These are phyloP conservation scores for Hypothenemus hampei DNA, from an alignment of 1,140 invertebrate species.

Conservation along the genomic window DNA sequence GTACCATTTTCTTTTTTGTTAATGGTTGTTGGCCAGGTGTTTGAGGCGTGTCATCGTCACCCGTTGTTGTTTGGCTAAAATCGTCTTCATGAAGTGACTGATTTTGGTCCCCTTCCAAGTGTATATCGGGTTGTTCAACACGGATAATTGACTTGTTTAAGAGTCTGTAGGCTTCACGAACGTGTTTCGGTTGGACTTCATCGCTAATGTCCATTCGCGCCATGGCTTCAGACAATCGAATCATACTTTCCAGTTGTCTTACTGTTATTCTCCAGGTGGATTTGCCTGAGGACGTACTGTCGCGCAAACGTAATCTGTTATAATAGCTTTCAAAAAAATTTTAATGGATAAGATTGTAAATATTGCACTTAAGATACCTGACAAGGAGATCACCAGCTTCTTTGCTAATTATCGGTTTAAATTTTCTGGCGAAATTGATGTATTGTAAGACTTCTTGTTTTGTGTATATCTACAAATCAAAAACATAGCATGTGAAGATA, in stretches of 20 bases:
- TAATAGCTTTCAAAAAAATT: constrained; percentile 58
- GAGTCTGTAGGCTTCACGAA: constrained; percentile 89
- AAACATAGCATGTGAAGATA: not conserved
- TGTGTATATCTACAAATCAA: constrained; percentile 60
- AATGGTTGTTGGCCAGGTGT: constrained; percentile 31
- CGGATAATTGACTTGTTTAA: constrained; percentile 98
- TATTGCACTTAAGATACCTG: constrained; percentile 44
- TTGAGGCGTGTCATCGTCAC: constrained; percentile 31
- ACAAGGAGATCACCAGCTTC: constrained; percentile 84
- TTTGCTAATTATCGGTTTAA: constrained; percentile 86
- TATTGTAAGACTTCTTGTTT: constrained; percentile 88
- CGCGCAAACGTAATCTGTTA: constrained; percentile 76
- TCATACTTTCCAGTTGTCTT: constrained; percentile 97
- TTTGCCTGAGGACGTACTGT: constrained; percentile 63
- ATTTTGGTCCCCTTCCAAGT: constrained; percentile 66
- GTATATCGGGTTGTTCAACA: constrained; percentile 96
- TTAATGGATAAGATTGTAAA: not conserved
- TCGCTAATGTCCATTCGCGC: constrained; percentile 93
- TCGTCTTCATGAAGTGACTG: constrained; percentile 50
- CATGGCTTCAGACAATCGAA: constrained; percentile 93
- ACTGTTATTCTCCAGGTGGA: constrained; percentile 95
- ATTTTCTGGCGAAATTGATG: constrained; percentile 93
- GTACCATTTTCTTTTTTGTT: constrained; percentile 78
- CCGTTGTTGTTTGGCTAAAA: no score
- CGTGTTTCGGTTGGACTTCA: constrained; percentile 80